Base-by-base conservation (phyloP, 2,888 invertebrate species). In the Drosophila cracens region DNA sequence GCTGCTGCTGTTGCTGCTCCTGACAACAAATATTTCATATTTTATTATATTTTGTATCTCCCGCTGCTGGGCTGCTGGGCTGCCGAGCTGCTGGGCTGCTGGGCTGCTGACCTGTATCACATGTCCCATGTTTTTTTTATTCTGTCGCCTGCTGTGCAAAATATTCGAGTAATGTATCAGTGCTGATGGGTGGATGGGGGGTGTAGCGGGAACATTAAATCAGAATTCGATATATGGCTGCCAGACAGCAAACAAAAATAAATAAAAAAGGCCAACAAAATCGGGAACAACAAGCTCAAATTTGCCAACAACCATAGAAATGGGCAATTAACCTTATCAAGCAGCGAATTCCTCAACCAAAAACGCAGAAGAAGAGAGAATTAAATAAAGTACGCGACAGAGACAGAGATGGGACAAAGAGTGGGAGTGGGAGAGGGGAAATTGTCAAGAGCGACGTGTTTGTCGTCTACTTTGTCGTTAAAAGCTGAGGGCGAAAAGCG, bases 271-370 rank as follows among this genome's bases (percentile, higher is more conserved):
- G 76, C 74, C 58, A 73, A 46, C 38, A 49, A 43, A 71, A 67
- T 70, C 49, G 53, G 64, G 80, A 71, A 68, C 71, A 71, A 75
- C 64, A 79, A 75, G 76, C 80, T 77, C 18, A 76, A 76, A 67
- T 74, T 62, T 59, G 53, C 40, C 53, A 67, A 56, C 70, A 73
- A 62, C 69, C 81, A 67, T 59, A 71, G 72, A 76, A 81, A 76
- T 68, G 82, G 89, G 89, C 85, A 86, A 86, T 86, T 90, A 90
- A 90, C 87, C 84, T 90, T 90, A 83, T 87, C 87, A 90, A 80
- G 65, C 58, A 71, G 75, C 70, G 79, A 73, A 40, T 60, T 59
- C 53, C 53, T 52, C 33, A 46, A 54, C 29, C 53, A 46, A 21
- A 27, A 40, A 16, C 10, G 40, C 33, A 36, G 38, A 49, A 25